Evolutionary conservation across 2,797 vertebrate species (phyloP).

Genomic region (Vultur gryphus): DNA sequence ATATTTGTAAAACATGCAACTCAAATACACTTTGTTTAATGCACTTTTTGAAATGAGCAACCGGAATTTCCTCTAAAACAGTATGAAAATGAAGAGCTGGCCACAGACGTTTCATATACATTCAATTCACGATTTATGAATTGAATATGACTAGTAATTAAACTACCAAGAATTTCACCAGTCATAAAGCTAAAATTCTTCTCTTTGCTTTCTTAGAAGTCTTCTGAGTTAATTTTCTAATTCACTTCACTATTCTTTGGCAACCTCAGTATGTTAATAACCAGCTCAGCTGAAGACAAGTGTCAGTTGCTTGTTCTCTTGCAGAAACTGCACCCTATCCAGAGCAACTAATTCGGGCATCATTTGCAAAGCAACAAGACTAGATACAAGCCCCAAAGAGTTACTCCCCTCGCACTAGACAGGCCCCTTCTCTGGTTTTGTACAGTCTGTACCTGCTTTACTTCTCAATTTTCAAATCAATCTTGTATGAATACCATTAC

Average conservation of each 20-base stretch:
- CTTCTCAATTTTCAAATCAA: not conserved
- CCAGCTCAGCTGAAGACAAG: not conserved
- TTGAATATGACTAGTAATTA: not conserved
- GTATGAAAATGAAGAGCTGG: not conserved
- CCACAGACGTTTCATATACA: not conserved
- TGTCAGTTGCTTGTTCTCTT: not conserved
- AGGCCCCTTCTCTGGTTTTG: not conserved
- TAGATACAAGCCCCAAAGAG: not conserved
- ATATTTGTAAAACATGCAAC: not conserved
- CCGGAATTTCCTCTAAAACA: not conserved
- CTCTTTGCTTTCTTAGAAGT: not conserved
- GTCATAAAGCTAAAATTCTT: not conserved
- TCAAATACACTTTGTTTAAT: not conserved
- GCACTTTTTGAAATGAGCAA: not conserved
- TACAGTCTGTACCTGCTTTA: not conserved
- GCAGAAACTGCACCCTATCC: not conserved
- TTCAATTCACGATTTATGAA: not conserved
- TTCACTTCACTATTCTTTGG: not conserved
- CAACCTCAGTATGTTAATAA: not conserved
- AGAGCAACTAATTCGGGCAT: not conserved
- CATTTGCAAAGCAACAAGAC: not conserved
- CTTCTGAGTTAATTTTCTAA: not conserved
- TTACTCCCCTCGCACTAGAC: not conserved
- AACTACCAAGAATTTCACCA: not conserved
- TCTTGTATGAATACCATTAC: not conserved